Conservation (phyloP, 2,113 vertebrate species). For the Pongo abelii region DNA sequence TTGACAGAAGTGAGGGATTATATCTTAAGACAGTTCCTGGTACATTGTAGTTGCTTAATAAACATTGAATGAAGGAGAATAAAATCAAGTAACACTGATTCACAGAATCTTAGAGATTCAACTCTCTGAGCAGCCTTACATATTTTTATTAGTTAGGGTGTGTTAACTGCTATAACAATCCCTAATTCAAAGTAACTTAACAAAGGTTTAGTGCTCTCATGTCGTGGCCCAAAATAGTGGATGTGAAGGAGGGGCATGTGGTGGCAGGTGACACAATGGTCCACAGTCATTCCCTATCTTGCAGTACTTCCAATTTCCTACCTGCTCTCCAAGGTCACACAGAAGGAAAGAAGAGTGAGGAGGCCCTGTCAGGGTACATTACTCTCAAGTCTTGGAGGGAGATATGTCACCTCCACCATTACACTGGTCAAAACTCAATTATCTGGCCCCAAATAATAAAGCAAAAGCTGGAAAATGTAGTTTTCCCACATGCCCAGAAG, state of each 20-base stretch:
- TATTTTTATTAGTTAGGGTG: background rate
- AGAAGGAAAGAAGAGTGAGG: too few relatives aligned
- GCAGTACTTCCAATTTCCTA: accelerated
- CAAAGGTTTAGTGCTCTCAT: background rate
- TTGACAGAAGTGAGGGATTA: background rate
- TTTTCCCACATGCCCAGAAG: background rate
- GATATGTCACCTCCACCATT: too few relatives aligned
- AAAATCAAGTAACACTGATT: background rate
- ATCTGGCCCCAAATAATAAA: background rate
- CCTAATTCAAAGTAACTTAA: background rate
- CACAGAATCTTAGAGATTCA: background rate
- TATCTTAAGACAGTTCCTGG: background rate
- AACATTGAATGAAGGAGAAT: background rate
- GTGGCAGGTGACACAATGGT: accelerated
- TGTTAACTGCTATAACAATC: background rate
- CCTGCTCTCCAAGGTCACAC: background rate
- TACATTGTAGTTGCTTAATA: background rate
- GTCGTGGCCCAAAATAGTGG: too few relatives aligned
- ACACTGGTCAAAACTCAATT: background rate
- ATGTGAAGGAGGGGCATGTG: background rate
- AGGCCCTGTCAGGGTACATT: background rate
- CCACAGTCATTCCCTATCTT: background rate
- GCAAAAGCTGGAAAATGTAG: background rate
- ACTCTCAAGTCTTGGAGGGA: background rate
- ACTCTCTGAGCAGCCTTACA: background rate